A percentile compares a stretch with the other conserved stretches of the same genome.
These are phyloP conservation scores for Diglossa brunneiventris DNA, from an alignment of 2,113 vertebrate genomes.

Conservation along the genomic window DNA sequence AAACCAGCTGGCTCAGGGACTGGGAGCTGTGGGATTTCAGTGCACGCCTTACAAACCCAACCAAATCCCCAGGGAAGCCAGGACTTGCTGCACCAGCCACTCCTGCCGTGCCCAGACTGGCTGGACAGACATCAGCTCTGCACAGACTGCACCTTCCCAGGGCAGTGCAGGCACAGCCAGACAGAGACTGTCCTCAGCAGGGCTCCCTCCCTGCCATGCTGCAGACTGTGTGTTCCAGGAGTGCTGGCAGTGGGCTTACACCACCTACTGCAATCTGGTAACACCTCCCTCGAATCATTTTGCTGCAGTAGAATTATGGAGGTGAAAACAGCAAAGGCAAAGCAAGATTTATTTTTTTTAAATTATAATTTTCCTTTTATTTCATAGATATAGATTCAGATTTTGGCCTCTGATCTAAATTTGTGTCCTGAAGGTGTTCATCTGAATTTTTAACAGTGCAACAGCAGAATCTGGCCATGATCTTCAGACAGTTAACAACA, in stretches of 20 bases:
- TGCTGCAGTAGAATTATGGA: not conserved
- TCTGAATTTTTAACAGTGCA: not conserved
- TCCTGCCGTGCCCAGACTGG: rapidly evolving
- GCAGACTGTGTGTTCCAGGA: not conserved
- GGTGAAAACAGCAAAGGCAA: not conserved
- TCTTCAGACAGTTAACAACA: not conserved
- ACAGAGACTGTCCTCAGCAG: not conserved
- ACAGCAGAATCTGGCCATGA: not conserved
- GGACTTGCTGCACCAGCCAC: not conserved
- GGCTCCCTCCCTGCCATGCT: not conserved
- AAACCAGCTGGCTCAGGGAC: not conserved
- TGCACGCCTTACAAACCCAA: not conserved
- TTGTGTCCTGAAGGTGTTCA: not conserved
- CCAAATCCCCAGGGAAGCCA: not conserved
- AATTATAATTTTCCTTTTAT: not conserved
- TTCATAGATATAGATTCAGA: not conserved
- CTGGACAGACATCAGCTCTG: not conserved
- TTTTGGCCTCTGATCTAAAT: not conserved
- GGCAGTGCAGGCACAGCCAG: not conserved
- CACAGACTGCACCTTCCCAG: not conserved
- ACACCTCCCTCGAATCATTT: not conserved
- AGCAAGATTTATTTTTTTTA: not conserved
- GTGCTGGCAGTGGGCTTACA: not conserved
- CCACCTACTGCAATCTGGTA: not conserved
- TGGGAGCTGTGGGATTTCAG: not conserved